These are phyloP conservation scores for Oscheius sp. DNA, from an alignment of 2,888 invertebrate genomes.

Conservation along the genomic window DNA sequence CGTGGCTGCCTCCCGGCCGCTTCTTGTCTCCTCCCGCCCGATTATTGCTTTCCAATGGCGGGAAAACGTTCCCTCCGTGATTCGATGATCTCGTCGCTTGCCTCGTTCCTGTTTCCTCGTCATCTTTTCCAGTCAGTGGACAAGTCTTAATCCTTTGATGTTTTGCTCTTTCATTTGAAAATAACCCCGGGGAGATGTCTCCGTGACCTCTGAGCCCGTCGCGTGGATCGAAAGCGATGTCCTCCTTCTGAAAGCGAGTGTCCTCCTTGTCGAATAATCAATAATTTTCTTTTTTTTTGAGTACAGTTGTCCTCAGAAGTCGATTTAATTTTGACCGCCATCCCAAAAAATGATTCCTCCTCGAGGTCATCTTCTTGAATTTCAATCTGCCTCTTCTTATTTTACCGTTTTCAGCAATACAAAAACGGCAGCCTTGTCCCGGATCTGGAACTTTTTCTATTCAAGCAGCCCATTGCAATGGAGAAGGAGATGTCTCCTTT, in stretches of 20 bases:
- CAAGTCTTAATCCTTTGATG: neutral
- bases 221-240: neutral
- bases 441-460: slow-evolving; percentile 91
- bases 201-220: neutral
- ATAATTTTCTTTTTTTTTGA: neutral
- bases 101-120: neutral
- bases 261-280: neutral
- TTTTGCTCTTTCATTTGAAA: slow-evolving; percentile 1
- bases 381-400: neutral
- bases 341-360: neutral
- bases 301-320: neutral
- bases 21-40: neutral
- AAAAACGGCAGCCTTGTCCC: slow-evolving; percentile 83
- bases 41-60: neutral
- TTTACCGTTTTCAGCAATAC: slow-evolving; percentile 79
- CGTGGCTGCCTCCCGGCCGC: neutral
- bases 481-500: slow-evolving; percentile 77
- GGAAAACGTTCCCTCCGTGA: too few relatives aligned
- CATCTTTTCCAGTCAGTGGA: neutral
- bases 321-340: neutral
- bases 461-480: slow-evolving; percentile 78
- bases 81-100: neutral
- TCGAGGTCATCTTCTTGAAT: neutral
- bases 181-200: neutral
- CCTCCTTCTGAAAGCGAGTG: neutral